Percentiles rank a stretch among this genome's conserved stretches.
phyloP scores from a whole-genome alignment of 2,888 invertebrate genomes.

The Mythimna impura region DNA sequence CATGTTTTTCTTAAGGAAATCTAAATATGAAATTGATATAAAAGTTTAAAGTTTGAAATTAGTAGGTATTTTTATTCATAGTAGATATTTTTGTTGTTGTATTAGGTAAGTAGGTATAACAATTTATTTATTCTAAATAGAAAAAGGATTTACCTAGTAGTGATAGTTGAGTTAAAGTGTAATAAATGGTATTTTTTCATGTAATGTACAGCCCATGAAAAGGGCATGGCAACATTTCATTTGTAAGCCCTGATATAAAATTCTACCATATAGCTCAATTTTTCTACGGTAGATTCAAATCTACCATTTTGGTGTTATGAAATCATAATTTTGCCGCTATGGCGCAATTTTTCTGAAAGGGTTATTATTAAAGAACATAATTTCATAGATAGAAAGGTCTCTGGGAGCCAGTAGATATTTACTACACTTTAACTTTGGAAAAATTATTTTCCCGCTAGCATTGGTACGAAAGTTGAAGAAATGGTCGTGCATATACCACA shows the following conservation, averaged over 20 bases:
- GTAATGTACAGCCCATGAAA: neutral
- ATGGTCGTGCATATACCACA: constrained; percentile 58
- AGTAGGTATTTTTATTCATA: neutral
- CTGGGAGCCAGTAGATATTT: constrained; percentile 2
- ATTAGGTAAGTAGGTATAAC: neutral
- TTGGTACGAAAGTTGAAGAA: constrained; percentile 34
- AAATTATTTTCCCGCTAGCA: constrained; percentile 10
- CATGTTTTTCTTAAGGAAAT: constrained; percentile 30
- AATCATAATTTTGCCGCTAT: neutral
- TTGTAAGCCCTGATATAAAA: neutral
- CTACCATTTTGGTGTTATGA: neutral
- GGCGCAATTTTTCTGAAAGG: neutral
- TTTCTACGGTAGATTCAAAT: neutral
- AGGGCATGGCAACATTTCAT: neutral
- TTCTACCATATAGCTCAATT: neutral
- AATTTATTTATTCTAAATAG: constrained; percentile 14
- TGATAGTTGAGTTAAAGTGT: neutral
- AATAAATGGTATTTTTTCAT: constrained; percentile 3
- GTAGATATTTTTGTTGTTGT: constrained; percentile 15
- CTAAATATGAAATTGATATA: constrained; percentile 37
- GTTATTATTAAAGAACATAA: neutral
- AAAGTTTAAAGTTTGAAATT: constrained; percentile 22
- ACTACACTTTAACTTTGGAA: constrained; percentile 18
- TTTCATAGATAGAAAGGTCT: neutral
- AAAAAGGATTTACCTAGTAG: neutral